Evolutionary conservation across 2,888 invertebrate genomes (phyloP).

Genomic region (Lobophora halterata): DNA sequence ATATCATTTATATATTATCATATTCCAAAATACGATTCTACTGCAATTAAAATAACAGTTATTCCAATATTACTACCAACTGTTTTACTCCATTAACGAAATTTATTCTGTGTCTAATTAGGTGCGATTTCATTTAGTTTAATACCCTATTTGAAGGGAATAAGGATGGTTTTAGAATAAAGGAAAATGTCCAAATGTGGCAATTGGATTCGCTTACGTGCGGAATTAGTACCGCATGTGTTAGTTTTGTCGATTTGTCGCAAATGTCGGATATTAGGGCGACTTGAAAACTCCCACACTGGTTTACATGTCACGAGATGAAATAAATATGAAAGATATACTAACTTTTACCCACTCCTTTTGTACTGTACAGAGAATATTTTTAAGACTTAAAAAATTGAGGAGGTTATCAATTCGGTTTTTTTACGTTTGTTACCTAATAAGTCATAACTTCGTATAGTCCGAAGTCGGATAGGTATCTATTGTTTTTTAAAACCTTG

Average conservation of each 20-base stretch:
- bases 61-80: constrained; percentile 50
- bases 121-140: constrained; percentile 27
- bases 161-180: constrained; percentile 35
- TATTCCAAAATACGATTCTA: background rate
- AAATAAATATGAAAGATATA: too few species aligned
- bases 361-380: too few species aligned
- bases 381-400: too few species aligned
- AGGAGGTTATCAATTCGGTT: too few species aligned
- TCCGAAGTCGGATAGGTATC: too few species aligned
- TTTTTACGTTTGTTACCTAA: too few species aligned
- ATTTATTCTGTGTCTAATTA: constrained; percentile 57
- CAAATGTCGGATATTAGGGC: constrained; percentile 19
- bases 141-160: constrained; percentile 18
- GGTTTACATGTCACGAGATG: too few species aligned
- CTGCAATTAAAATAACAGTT: constrained; percentile 18
- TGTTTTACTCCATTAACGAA: constrained; percentile 51
- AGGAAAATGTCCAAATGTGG: constrained; percentile 26
- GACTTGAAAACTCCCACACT: constrained; percentile 1
- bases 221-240: constrained; percentile 52
- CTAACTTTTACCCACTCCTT: too few species aligned
- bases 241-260: constrained; percentile 40
- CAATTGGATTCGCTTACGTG: constrained; percentile 50
- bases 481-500: background rate
- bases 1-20: background rate
- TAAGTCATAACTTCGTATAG: too few species aligned